These are phyloP conservation scores for Nasonia oneida DNA, from an alignment of 2,888 invertebrate species.

Conservation along the genomic window DNA sequence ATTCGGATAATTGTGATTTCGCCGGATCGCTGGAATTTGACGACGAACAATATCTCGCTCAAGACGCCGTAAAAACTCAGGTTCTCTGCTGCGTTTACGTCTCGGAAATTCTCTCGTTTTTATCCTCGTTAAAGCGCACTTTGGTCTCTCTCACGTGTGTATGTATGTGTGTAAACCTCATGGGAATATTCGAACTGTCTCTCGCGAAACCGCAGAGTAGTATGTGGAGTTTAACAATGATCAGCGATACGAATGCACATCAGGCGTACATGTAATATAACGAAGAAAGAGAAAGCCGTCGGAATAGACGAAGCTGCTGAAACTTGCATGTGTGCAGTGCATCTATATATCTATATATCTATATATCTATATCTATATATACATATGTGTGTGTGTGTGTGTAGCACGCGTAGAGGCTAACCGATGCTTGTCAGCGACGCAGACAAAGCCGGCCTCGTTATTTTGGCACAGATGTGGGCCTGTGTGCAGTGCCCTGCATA, in stretches of 20 bases:
- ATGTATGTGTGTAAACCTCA: background rate
- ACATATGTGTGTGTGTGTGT: background rate
- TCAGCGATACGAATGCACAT: background rate
- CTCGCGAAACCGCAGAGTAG: slow-evolving; percentile 15
- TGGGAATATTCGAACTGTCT: slow-evolving; percentile 32
- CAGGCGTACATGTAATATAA: background rate
- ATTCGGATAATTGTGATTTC: slow-evolving; percentile 30
- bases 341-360: background rate
- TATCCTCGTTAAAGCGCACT: slow-evolving; percentile 12
- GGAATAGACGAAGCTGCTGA: slow-evolving; percentile 19
- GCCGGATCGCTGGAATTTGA: slow-evolving; percentile 19
- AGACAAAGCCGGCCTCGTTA: slow-evolving; percentile 12
- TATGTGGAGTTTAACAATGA: background rate
- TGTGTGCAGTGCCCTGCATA: background rate
- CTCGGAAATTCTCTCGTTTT: background rate
- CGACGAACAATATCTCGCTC: slow-evolving; percentile 22
- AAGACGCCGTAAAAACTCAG: background rate
- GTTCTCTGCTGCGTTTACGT: background rate
- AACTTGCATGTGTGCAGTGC: background rate
- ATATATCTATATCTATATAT: too few relatives aligned
- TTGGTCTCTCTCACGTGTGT: background rate
- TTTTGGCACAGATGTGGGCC: slow-evolving; percentile 4
- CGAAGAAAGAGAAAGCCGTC: background rate
- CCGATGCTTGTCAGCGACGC: background rate
- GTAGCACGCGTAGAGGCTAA: background rate